Evolutionary conservation across 2,888 invertebrate genomes (phyloP).

Genomic region (Microplitis deprimator): DNA sequence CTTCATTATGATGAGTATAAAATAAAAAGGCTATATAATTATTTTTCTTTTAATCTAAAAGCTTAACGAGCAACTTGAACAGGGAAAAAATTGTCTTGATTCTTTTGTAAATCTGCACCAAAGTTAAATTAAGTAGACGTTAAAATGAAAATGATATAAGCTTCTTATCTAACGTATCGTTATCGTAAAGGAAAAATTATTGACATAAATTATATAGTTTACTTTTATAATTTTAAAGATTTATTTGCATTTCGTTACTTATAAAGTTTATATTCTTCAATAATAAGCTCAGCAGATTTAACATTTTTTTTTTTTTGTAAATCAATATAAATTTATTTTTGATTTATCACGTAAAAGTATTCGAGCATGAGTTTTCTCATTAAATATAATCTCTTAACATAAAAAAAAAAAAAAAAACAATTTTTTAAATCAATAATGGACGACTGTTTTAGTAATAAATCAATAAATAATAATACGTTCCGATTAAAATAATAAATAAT

Average conservation of each 20-base stretch:
- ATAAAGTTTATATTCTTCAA: too few species aligned
- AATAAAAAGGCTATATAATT: neutral
- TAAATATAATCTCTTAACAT: neutral
- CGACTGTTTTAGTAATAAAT: neutral
- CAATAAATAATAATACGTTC: neutral
- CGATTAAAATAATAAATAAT: neutral
- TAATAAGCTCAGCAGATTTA: too few species aligned
- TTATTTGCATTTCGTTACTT: too few species aligned
- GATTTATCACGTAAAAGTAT: neutral
- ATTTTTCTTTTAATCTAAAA: conserved; percentile 15
- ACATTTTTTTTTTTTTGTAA: neutral
- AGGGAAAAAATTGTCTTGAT: conserved; percentile 13
- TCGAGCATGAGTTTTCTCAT: neutral
- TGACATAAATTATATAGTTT: neutral
- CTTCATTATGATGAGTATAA: neutral
- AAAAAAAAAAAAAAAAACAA: neutral
- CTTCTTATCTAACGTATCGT: conserved; percentile 23
- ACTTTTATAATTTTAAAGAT: too few species aligned
- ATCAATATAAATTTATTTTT: neutral
- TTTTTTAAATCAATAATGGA: neutral
- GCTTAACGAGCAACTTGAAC: conserved; percentile 17
- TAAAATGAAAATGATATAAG: conserved; percentile 34
- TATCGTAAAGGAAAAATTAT: conserved; percentile 8
- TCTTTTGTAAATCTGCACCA: conserved; percentile 35
- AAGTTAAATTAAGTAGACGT: conserved; percentile 48